These are phyloP conservation scores for Heliconius eleuchia DNA, from an alignment of 1,140 invertebrate species.

Conservation along the genomic window DNA sequence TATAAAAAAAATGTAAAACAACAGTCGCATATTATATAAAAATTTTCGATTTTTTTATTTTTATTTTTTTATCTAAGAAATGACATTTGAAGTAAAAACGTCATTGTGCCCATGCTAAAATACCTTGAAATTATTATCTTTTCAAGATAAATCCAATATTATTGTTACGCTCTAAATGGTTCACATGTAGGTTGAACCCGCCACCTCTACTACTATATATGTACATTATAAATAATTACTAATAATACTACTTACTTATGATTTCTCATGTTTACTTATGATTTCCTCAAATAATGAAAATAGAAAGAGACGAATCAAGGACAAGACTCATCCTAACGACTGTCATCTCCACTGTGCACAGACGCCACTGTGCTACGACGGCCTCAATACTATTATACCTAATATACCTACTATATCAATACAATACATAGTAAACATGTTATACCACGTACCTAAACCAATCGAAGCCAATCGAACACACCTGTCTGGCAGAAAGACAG, in stretches of 20 bases:
- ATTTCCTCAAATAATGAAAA: too few relatives aligned
- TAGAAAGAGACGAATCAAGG: too few relatives aligned
- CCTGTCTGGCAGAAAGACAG: constrained; percentile 53
- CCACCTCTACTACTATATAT: background rate
- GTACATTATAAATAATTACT: too few relatives aligned
- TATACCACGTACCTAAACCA: constrained; percentile 40
- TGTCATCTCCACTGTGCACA: too few relatives aligned
- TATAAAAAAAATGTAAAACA: background rate
- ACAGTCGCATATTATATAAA: background rate
- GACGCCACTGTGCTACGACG: too few relatives aligned
- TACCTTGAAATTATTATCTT: background rate
- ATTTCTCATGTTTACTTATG: too few relatives aligned
- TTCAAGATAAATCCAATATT: background rate
- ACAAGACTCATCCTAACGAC: too few relatives aligned
- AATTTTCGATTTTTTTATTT: too few relatives aligned
- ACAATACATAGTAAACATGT: background rate
- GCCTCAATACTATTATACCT: background rate
- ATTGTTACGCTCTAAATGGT: background rate
- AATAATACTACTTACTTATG: too few relatives aligned
- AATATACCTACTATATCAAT: background rate
- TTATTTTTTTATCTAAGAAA: background rate
- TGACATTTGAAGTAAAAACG: background rate
- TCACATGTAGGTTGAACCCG: background rate
- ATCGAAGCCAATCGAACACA: constrained; percentile 53
- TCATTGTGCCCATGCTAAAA: background rate